Evolutionary conservation across 2,888 invertebrate species (phyloP).

Genomic region (Drosophila diplacantha): DNA sequence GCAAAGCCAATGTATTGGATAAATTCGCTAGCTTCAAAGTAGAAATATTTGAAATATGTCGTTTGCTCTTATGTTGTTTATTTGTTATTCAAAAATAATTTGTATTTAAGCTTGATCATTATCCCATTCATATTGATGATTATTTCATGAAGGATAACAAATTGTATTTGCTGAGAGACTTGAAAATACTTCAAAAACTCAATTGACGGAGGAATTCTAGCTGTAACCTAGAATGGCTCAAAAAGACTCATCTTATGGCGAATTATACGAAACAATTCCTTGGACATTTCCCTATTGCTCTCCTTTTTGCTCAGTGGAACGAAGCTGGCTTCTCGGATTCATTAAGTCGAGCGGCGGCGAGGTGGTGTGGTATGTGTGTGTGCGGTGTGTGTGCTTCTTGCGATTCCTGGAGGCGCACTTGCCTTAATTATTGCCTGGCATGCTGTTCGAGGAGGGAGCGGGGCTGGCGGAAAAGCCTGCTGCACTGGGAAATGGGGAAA

Average conservation of each 20-base stretch:
- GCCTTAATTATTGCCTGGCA: slow-evolving; percentile 66
- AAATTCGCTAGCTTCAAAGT: neutral
- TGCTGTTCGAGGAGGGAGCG: slow-evolving; percentile 21
- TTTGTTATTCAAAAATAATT: neutral
- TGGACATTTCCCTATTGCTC: neutral
- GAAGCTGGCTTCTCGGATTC: slow-evolving; percentile 52
- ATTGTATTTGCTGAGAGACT: neutral
- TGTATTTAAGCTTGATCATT: neutral
- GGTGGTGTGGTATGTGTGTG: neutral
- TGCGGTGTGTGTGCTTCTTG: slow-evolving; percentile 38
- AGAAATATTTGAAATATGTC: neutral
- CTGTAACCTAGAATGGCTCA: neutral
- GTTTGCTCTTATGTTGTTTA: neutral
- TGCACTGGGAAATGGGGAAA: slow-evolving; percentile 12
- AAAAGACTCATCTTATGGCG: neutral
- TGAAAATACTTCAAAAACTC: neutral
- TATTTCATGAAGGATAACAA: neutral
- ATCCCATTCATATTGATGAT: neutral
- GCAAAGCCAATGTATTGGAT: neutral
- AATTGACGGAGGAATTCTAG: neutral
- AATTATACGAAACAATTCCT: neutral
- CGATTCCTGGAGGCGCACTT: slow-evolving; percentile 46
- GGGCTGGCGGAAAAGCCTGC: neutral
- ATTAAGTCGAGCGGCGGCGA: slow-evolving; percentile 60
- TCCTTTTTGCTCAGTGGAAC: slow-evolving; percentile 14